Base-by-base conservation (phyloP, 2,797 vertebrate species). In the Tiaroga cobitis region DNA sequence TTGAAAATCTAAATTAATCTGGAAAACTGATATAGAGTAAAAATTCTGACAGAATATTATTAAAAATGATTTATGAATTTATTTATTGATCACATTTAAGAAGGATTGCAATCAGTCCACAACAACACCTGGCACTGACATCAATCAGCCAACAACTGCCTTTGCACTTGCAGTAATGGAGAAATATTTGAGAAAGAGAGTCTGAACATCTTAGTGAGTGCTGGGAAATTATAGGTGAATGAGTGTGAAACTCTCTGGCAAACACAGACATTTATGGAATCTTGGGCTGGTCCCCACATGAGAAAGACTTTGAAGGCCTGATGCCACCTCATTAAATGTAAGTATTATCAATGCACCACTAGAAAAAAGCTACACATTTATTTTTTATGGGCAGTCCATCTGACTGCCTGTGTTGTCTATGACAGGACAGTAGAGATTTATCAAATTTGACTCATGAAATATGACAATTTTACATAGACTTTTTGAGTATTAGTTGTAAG, bases 381-480 rank as follows among this genome's bases (percentile, higher is more conserved):
- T 85, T 89, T 89, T 89, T 89, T 51, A 88, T 87, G 67, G 29
- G 1, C 15, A 75, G 59, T 59, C 75, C 41, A 84, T 84, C 63
- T 63, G 32, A 81, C 49, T 49, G 46, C 67, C 49, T 70, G 34
- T 89, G 72, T 54, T 65, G 49, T 85, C 69, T 82, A 29, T 21
- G 29, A 51, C 43, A 80, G 10, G 59, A 87, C 65, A 78, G 49
- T 21, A 79, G 56, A 78, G 21, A 43, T 73, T 82, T 82, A 85
- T 86, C 19, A 78, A 83, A 83, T 61, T 68, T 72, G 39, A 82
- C 69, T 82, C 39, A 65, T 39, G 70, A 34, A 77, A 76, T 76
- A n/a, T 76, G 21, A 56, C 15, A 8, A 24, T 39, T 37, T 73
- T 61, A 67, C 67, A 80, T 75, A 61, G 10, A 63, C 32, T 26